Percentiles rank a stretch among this genome's conserved stretches.
Conservation (phyloP, 2,797 vertebrate species). For the Pristis pectinata region DNA sequence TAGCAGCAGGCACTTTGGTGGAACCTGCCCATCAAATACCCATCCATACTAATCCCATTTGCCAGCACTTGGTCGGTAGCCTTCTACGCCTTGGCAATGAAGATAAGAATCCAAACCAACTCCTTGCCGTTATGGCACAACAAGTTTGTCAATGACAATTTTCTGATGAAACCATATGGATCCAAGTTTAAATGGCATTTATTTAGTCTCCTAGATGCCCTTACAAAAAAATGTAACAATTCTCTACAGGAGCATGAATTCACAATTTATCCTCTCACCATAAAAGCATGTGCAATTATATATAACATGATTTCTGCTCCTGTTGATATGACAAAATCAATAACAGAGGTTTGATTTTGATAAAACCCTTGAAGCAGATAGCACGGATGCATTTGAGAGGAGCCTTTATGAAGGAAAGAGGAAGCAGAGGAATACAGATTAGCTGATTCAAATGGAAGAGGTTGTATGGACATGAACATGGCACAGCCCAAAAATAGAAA, state of each 20-base stretch:
- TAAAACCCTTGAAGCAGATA: neutral
- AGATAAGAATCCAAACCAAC: neutral
- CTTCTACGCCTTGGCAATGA: too few species aligned
- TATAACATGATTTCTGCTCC: neutral
- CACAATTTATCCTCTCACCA: neutral
- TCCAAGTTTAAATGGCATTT: neutral
- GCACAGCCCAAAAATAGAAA: too few species aligned
- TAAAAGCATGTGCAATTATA: neutral
- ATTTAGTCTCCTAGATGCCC: neutral
- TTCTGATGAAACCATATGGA: neutral
- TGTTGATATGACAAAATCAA: too few species aligned
- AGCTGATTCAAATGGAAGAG: neutral
- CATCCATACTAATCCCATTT: too few species aligned
- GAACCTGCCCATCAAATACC: too few species aligned
- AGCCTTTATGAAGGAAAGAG: neutral
- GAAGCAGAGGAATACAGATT: neutral
- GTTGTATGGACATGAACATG: neutral
- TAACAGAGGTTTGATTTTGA: neutral
- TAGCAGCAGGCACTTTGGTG: too few species aligned
- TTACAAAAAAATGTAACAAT: neutral
- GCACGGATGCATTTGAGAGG: neutral
- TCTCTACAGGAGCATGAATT: neutral
- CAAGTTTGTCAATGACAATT: neutral
- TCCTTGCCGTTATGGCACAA: neutral
- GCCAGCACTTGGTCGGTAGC: too few species aligned